These are phyloP conservation scores for Micrastur ruficollis DNA, from an alignment of 2,797 vertebrate genomes.

Conservation along the genomic window DNA sequence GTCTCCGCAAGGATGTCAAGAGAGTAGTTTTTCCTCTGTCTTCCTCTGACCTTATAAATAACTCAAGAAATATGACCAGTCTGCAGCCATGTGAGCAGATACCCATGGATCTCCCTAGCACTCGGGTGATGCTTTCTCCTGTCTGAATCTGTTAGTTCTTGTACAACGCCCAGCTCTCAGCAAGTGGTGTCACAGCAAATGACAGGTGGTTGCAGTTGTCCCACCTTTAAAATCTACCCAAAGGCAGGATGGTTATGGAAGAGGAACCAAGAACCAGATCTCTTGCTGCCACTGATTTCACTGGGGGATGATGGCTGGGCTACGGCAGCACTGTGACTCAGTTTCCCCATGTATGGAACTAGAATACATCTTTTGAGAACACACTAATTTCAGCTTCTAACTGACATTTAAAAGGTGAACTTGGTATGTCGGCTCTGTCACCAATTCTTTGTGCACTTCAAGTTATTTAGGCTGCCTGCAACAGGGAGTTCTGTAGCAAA, in stretches of 20 bases:
- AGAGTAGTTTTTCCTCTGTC: not conserved
- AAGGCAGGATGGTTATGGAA: not conserved
- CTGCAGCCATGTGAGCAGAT: not conserved
- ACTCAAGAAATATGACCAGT: not conserved
- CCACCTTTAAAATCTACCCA: not conserved
- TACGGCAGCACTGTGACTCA: not conserved
- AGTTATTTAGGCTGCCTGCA: not conserved
- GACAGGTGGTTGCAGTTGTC: not conserved
- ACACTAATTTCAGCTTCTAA: not conserved
- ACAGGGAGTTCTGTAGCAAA: not conserved
- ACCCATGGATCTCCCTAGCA: not conserved
- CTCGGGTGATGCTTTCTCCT: not conserved
- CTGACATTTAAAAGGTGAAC: not conserved
- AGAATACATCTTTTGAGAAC: not conserved
- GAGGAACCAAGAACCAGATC: not conserved
- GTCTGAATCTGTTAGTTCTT: not conserved
- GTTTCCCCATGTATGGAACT: not conserved
- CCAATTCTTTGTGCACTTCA: rapidly evolving
- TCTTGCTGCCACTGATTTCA: not conserved
- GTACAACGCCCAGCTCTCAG: not conserved
- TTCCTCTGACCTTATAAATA: not conserved
- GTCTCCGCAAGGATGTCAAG: not conserved
- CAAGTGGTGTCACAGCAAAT: not conserved
- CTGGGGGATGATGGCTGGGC: not conserved
- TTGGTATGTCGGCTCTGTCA: not conserved